These are phyloP conservation scores for Sula dactylatra DNA, from an alignment of 2,113 vertebrate genomes.

Conservation along the genomic window DNA sequence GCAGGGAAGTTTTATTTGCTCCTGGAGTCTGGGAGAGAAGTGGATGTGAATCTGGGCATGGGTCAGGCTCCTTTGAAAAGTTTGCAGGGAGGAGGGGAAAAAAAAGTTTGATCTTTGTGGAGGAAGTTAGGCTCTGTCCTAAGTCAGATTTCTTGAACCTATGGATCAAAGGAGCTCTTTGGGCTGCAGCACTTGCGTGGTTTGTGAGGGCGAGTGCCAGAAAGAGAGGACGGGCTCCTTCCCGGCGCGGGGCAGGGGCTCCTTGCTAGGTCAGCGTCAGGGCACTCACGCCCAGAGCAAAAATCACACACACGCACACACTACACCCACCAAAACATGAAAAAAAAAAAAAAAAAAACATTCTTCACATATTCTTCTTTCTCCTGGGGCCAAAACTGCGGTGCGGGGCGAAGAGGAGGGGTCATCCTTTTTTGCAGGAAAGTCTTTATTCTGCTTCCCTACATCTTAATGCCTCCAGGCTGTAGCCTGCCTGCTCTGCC, in stretches of 20 bases:
- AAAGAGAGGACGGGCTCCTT: background rate
- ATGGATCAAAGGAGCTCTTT: background rate
- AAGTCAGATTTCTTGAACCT: background rate
- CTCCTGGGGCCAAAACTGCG: background rate
- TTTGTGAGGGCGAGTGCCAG: background rate
- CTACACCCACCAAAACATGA: background rate
- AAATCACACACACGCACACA: background rate
- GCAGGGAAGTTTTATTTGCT: background rate
- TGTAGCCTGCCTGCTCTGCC: background rate
- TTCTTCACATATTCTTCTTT: background rate
- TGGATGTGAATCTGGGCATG: fast-evolving
- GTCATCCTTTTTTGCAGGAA: background rate
- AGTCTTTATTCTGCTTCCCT: background rate
- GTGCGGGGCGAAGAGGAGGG: background rate
- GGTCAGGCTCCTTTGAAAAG: background rate
- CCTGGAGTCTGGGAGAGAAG: background rate
- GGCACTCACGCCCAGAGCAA: background rate
- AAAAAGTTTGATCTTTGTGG: background rate
- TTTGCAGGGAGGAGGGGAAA: background rate
- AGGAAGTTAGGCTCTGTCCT: background rate
- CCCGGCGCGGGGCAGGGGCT: background rate
- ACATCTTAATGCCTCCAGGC: fast-evolving
- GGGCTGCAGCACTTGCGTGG: background rate
- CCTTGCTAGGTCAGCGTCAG: background rate
- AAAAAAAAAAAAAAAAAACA: too few relatives aligned